Evolutionary conservation across 2,888 invertebrate species (phyloP).

Genomic region (Eudemis profundana): DNA sequence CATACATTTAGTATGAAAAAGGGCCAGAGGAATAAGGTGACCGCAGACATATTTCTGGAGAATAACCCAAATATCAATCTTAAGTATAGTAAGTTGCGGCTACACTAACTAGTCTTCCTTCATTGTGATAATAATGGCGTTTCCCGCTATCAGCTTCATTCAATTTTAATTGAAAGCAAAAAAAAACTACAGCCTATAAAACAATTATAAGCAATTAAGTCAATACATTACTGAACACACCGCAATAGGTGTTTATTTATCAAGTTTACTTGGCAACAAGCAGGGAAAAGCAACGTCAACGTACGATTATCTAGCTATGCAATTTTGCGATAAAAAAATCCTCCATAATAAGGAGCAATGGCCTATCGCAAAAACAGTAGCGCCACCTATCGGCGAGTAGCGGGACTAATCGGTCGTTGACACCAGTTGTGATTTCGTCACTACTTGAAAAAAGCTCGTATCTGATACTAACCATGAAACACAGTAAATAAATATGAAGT

Average conservation of each 20-base stretch:
- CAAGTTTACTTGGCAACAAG: conserved; percentile 36
- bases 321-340: conserved; percentile 47
- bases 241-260: conserved; percentile 29
- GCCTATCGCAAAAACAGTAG: conserved; percentile 46
- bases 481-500: too few relatives aligned
- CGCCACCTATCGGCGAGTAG: conserved; percentile 66
- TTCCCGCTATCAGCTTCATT: too few relatives aligned
- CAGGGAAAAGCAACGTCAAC: conserved; percentile 62
- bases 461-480: too few relatives aligned
- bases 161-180: too few relatives aligned
- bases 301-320: conserved; percentile 68
- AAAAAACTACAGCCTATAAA: not conserved
- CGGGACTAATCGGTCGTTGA: conserved; percentile 45
- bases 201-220: conserved; percentile 1
- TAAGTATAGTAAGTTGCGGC: too few relatives aligned
- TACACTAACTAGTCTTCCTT: too few relatives aligned
- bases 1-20: too few relatives aligned
- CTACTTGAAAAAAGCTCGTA: too few relatives aligned
- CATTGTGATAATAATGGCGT: too few relatives aligned
- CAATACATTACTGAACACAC: not conserved
- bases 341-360: conserved; percentile 29
- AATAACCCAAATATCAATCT: too few relatives aligned
- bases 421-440: conserved; percentile 32
- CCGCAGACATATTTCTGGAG: too few relatives aligned
- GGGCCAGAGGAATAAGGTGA: too few relatives aligned